phyloP scores from a whole-genome alignment of 2,113 vertebrate genomes.

The Isurus oxyrinchus region DNA sequence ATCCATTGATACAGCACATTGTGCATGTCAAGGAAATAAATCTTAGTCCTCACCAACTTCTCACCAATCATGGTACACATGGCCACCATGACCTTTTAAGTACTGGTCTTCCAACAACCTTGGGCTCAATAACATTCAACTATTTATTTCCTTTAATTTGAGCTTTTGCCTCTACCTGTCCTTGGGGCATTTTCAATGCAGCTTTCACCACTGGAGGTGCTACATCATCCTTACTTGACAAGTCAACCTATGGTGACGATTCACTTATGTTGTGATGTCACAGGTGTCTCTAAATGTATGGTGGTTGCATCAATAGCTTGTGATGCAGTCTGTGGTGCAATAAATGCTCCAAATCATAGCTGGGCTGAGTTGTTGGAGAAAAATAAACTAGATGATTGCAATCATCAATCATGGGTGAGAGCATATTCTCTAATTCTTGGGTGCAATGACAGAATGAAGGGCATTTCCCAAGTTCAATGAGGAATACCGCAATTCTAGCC shows the following conservation, averaged over 20 bases:
- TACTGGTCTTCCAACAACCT: not conserved
- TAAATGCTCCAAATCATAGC: not conserved
- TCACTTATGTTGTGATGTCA: not conserved
- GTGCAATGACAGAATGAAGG: not conserved
- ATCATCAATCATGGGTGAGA: not conserved
- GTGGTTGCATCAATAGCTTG: not conserved
- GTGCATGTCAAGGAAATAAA: not conserved
- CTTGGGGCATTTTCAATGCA: not conserved
- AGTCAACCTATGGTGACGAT: not conserved
- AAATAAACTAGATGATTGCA: not conserved
- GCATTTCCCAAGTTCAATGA: not conserved
- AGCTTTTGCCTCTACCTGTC: not conserved
- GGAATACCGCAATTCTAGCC: not conserved
- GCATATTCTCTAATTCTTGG: not conserved
- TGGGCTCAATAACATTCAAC: not conserved
- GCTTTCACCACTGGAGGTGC: not conserved
- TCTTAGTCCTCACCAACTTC: not conserved
- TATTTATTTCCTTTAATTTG: not conserved
- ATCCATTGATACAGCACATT: not conserved
- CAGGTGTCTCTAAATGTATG: not conserved
- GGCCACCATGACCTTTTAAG: not conserved
- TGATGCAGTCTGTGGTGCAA: not conserved
- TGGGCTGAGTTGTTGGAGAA: not conserved
- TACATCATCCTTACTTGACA: not conserved
- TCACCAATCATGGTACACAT: not conserved